Evolutionary conservation across 2,888 invertebrate species (phyloP), one percentile per base, ranked within the genome.

Genomic region (Ochlodes sylvanus): DNA sequence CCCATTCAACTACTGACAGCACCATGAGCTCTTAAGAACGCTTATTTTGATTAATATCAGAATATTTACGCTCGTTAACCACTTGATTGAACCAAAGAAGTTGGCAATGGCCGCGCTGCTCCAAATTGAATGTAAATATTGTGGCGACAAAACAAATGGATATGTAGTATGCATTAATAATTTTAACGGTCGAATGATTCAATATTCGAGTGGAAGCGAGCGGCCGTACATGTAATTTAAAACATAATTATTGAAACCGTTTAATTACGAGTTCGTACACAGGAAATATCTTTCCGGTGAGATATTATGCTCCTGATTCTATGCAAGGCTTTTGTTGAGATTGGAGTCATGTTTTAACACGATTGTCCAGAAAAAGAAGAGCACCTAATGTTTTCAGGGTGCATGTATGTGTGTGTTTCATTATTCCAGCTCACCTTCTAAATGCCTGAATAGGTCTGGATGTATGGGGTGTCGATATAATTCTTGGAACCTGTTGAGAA

Each of bases 121-220:
- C 19, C 52, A 60, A 66, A 66, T 66, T 52, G 54, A 66, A 60
- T 60, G 60, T 66, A 66, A 66, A 66, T 66, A 66, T 67, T 67
- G 67, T 27, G 50, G 41, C 54, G 54, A 17, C 21, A 54, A 61
- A 67, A 67, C 67, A 67, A 60, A 60, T 14, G 60, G 52, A 66
- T 54, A 42, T 54, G 61, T 52, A 42, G 52, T 4, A 44, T 52
- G 42, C 67, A 67, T 67, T 67, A 52, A 67, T 67, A 67, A 66
- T 67, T 55, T 60, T 61, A 61, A 54, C 67, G 60, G 44, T 44
- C 32, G 61, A 60, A 42, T 55, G 61, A 61, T 61, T 67, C 54
- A 60, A 67, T 67, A 67, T 67, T 52, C 32, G 34, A 0, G 34
- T 44, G 64, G 50, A 55, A 32, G 27, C 42, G 42, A 15, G 27